Percentiles rank a stretch among this genome's conserved stretches.
These are phyloP conservation scores for Euura saliciscinereae DNA, from an alignment of 1,140 invertebrate species.

Conservation along the genomic window DNA sequence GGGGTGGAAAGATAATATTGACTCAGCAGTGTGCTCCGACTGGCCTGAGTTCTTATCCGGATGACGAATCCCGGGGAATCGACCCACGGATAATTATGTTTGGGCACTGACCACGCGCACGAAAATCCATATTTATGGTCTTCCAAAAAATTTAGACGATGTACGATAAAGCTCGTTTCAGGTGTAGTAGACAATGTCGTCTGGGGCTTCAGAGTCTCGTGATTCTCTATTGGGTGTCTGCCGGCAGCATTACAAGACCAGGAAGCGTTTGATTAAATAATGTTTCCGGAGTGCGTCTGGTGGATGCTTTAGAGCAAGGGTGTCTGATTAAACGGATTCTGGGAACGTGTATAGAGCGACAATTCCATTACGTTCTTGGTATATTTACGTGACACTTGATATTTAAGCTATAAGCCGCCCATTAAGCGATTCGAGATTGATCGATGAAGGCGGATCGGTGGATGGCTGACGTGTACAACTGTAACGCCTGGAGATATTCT, in stretches of 20 bases:
- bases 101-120: conserved; percentile 30
- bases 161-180: too few relatives aligned
- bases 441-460: neutral
- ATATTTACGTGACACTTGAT: neutral
- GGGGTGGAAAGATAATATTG: conserved; percentile 46
- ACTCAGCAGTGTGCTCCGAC: conserved; percentile 36
- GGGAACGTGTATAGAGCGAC: neutral
- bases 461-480: neutral
- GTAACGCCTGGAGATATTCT: too few relatives aligned
- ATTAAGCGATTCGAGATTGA: neutral
- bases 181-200: neutral
- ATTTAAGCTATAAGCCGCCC: neutral
- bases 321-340: neutral
- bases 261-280: conserved; percentile 4
- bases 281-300: neutral
- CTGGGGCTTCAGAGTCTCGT: neutral
- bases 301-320: neutral
- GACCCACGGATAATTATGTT: conserved; percentile 28
- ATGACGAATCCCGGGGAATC: conserved; percentile 7
- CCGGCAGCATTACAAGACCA: neutral
- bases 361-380: neutral
- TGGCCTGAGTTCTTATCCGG: conserved; percentile 9
- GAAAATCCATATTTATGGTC: neutral
- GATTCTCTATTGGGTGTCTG: neutral
- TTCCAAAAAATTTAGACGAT: too few relatives aligned